Evolutionary conservation across 1,140 invertebrate genomes (phyloP), one percentile per base, ranked within the genome.

Genomic region (Diabrotica virgifera): DNA sequence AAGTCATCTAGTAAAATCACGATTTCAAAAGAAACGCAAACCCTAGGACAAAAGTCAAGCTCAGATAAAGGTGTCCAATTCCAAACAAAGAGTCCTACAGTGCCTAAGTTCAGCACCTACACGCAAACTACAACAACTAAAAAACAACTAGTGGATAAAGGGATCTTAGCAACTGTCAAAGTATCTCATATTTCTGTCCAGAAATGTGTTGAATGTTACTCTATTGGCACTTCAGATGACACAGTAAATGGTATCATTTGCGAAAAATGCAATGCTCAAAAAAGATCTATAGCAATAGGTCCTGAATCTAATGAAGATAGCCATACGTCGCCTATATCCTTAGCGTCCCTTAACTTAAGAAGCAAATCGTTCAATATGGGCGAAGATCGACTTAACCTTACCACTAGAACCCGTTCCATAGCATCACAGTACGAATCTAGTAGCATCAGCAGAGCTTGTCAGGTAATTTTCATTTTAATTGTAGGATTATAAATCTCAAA

Each of bases 171-270:
- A 2, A 81, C 80, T 40, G 80, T 80, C 3, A 77, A 67, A 52
- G 55, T 52, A 8, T 52, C 24, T 14, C 64, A 72, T 54, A 59
- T 70, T 36, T 76, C 69, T 53, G 72, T 79, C 50, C 77, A 76
- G 58, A 80, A 79, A 64, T 75, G 73, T 52, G 78, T 80, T 14
- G 76, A 78, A 56, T 76, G 75, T 5, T 74, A 76, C 51, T 79
- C 79, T 55, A 71, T 82, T 40, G 85, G 80, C 55, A 74, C 78
- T 64, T 83, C 83, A 5, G 79, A 83, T 36, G 76, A 81, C 61
- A 80, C 75, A 5, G 74, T 83, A 13, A 74, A 74, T 52, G 80
- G 82, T 61, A 74, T 78, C 24, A 68, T 80, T 10, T 86, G 85
- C 74, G 78, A 80, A 10, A 83, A 81, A 73, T 86, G 85, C 72